Base-by-base conservation (phyloP, 2,113 vertebrate species). In the Caloenas nicobarica region DNA sequence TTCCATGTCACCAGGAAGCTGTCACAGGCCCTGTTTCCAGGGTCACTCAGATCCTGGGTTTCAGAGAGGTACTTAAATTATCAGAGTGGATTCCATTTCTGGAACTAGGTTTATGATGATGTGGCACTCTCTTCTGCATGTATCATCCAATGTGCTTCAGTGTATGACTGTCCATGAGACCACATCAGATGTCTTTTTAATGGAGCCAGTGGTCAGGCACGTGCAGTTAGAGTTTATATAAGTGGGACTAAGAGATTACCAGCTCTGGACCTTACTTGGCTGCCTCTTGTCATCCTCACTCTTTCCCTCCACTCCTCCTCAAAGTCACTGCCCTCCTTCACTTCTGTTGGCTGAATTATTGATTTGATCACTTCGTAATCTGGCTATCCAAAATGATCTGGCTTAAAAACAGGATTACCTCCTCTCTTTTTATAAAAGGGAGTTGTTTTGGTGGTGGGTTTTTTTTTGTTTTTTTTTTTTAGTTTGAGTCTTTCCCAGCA, bases 141-240 rank as follows among this genome's bases (percentile, higher is more conserved):
- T n/a, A 16, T 60, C 1, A 0, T 79, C 78, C 56, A 0, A 0
- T 74, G n/a, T 65, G 34, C n/a, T 29, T 48, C 44, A n/a, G 16
- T 31, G 10, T 51, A 19, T 71, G 38, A 11, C 46, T 38, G 36
- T 69, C 54, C 9, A 6, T 51, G 48, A 64, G 17, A 53, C 54
- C 24, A 4, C 68, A 44, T 48, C 44, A 33, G 22, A 60, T 56
- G 18, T 58, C 42, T 72, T 64, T 40, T 85, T 64, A 77, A n/a
- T 73, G 50, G 57, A 92, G 8, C 22, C 28, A 24, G 33, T 89
- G 81, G 38, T 78, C 65, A 70, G 44, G 18, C 51, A 16, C 36
- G 24, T 26, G 34, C 11, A 24, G 48, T 58, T 64, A 54, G 24
- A 34, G 40, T 51, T 66, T 51, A 17, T 36, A 12, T 51, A n/a